Conservation (phyloP, 2,888 invertebrate genomes). For the Spilosoma lubricipeda region DNA sequence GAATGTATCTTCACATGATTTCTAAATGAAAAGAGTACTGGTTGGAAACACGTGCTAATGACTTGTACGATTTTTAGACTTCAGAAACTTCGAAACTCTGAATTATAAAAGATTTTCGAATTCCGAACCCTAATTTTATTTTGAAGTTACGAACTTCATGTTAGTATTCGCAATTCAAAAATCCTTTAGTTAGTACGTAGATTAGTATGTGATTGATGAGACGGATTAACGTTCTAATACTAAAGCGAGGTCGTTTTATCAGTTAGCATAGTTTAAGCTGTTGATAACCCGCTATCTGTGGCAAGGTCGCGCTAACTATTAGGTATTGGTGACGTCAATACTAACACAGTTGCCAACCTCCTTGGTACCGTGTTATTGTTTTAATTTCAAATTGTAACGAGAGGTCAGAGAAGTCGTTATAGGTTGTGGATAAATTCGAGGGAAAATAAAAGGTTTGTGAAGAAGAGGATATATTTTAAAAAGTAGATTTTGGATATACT, state of each 20-base stretch:
- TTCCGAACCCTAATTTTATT: neutral
- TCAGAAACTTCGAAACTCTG: neutral
- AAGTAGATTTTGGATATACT: no score
- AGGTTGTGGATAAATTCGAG: neutral
- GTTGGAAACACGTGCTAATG: neutral
- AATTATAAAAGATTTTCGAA: neutral
- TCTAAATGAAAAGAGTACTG: no score
- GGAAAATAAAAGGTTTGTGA: neutral
- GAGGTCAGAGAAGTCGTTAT: neutral
- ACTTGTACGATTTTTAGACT: neutral
- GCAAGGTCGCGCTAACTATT: conserved; percentile 48
- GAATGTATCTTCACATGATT: no score
- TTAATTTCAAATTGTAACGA: neutral
- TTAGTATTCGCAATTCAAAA: neutral
- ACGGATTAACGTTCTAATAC: conserved; percentile 17
- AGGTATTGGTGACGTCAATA: conserved; percentile 44
- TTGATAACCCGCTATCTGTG: conserved; percentile 51
- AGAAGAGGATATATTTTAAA: no score
- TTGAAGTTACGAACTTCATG: neutral
- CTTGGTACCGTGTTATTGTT: neutral
- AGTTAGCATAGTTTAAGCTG: conserved; percentile 48
- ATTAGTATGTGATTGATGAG: neutral
- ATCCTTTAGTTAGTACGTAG: neutral
- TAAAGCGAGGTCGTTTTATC: conserved; percentile 41
- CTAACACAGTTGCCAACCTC: conserved; percentile 16